phyloP scores from a whole-genome alignment of 2,113 vertebrate genomes.

The Corythoichthys haematopterus region DNA sequence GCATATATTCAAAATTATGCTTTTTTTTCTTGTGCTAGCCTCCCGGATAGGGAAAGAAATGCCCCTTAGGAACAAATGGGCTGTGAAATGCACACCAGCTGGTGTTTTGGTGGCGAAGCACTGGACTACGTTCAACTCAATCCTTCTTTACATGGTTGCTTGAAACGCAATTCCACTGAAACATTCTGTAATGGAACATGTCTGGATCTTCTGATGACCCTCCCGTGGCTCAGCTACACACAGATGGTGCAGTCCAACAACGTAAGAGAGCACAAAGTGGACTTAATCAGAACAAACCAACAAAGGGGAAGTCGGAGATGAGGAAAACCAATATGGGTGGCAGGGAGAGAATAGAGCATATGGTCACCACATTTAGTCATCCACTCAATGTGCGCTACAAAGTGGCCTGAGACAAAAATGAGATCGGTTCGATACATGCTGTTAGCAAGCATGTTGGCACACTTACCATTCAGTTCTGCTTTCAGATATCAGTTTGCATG shows the following conservation, averaged over 20 bases:
- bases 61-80: constrained; percentile 36
- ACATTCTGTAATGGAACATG: constrained; percentile 48
- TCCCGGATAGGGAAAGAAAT: constrained; percentile 29
- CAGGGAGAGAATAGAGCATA: constrained; percentile 10
- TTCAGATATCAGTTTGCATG: too few relatives aligned
- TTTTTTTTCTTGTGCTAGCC: constrained; percentile 14
- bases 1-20: constrained; percentile 9
- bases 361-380: constrained; percentile 20
- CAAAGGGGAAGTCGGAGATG: not conserved
- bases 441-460: too few relatives aligned
- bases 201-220: constrained; percentile 45
- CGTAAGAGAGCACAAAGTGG: constrained; percentile 16
- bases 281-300: constrained; percentile 22
- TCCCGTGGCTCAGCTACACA: constrained; percentile 25
- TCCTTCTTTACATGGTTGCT: constrained; percentile 15
- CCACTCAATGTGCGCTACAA: not conserved
- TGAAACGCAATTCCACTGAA: constrained; percentile 43
- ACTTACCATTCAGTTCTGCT: too few relatives aligned
- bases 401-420: too few relatives aligned
- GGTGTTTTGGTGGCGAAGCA: constrained; percentile 34
- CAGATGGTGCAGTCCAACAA: constrained; percentile 34
- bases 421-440: too few relatives aligned
- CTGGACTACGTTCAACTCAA: constrained; percentile 7
- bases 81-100: constrained; percentile 55
- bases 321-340: constrained; percentile 18